Base-by-base conservation (phyloP, 2,888 invertebrate genomes). In the Tachina grossa region DNA sequence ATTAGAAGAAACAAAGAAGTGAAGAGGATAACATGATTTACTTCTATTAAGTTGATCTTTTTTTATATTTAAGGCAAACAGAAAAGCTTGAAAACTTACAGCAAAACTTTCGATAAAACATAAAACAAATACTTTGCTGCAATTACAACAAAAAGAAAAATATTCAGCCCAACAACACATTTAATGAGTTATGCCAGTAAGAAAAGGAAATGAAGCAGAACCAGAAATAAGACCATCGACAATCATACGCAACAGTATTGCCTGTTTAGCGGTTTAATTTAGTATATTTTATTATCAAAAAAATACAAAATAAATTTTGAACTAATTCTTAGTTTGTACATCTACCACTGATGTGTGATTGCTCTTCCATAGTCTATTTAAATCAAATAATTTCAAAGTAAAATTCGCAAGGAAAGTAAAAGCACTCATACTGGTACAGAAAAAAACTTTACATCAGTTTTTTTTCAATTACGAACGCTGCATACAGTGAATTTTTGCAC, bases 41-140 rank as follows among this genome's bases (percentile, higher is more conserved):
- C 16, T 79, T 10, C 14, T 65, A 41, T 51, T 41, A 45, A 3
- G 47, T 66, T 72, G 16, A 51, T 68, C 49, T 31, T 31, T 55
- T 74, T 66, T 80, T 71, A 14, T 45, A 66, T 16, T 78, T 53
- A 77, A 72, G 55, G 43, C 80, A 81, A 83, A 83, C 79, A 85
- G 69, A 79, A 83, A 71, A 75, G 71, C 78, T 83, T 79, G 74
- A 59, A 84, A 84, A 80, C 61, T 78, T 74, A 79, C 68, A 79
- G 74, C 22, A 41, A 79, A 83, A 85, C 71, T 82, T 82, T 83
- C 76, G 75, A 76, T 76, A 63, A 68, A 85, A 85, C 81, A 72
- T 84, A 81, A 77, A 85, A 78, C 81, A 85, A 85, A 81, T 75
- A 85, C 82, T 83, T 59, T 11, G 75, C 68, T 66, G 51, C 78